Conservation (phyloP, 2,888 invertebrate genomes). For the Sicus ferrugineus region DNA sequence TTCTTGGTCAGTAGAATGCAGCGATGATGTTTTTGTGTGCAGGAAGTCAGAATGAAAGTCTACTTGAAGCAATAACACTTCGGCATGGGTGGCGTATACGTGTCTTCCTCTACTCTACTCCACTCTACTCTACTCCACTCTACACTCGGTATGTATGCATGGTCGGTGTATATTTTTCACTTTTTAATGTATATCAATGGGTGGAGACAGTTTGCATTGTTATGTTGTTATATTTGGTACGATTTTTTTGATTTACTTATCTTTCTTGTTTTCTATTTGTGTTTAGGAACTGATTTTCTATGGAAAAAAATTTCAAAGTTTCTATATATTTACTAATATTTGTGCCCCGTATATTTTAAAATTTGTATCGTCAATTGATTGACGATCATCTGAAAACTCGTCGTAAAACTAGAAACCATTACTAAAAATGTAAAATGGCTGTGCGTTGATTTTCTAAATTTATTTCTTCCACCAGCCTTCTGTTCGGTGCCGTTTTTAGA, state of each 20-base stretch:
- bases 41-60: not conserved
- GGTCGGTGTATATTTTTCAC: too few relatives aligned
- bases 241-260: slow-evolving; percentile 33
- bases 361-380: too few relatives aligned
- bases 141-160: too few relatives aligned
- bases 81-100: not conserved
- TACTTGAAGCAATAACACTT: not conserved
- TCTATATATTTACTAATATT: slow-evolving; percentile 1
- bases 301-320: not conserved
- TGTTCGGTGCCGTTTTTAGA: slow-evolving; percentile 22
- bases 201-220: slow-evolving; percentile 47
- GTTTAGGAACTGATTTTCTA: slow-evolving; percentile 16
- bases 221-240: slow-evolving; percentile 7
- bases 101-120: slow-evolving; percentile 32
- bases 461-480: slow-evolving; percentile 45
- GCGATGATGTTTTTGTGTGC: not conserved
- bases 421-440: slow-evolving; percentile 42
- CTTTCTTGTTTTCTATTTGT: slow-evolving; percentile 21
- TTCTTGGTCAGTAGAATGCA: slow-evolving; percentile 47
- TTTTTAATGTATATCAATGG: slow-evolving; percentile 50
- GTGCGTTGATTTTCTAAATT: slow-evolving; percentile 62
- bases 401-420: too few relatives aligned
- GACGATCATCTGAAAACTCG: too few relatives aligned
- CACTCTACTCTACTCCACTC: slow-evolving; percentile 3
- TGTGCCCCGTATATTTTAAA: not conserved